A percentile compares a stretch with the other conserved stretches of the same genome.
Conservation (phyloP, 2,113 vertebrate genomes). For the Phoxinus phoxinus region DNA sequence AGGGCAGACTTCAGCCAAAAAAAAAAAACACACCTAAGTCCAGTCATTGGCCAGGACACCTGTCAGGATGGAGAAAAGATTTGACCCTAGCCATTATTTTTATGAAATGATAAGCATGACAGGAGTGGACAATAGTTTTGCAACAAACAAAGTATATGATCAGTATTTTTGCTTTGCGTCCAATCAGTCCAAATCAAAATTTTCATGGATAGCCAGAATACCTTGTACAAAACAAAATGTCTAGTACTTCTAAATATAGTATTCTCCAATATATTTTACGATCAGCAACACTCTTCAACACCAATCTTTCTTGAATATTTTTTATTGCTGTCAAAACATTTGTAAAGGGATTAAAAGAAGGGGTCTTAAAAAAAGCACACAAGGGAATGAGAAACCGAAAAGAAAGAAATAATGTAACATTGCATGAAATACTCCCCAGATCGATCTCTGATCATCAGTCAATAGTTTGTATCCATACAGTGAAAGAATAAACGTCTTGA, state of each 20-base stretch:
- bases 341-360: slow-evolving; percentile 50
- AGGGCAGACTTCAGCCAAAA: slow-evolving; percentile 48
- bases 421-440: not conserved
- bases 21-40: slow-evolving; percentile 11
- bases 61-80: slow-evolving; percentile 41
- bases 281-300: not conserved
- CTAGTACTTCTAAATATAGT: not conserved
- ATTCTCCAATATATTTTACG: not conserved
- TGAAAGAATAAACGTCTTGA: slow-evolving; percentile 27
- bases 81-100: slow-evolving; percentile 25
- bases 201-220: not conserved
- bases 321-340: slow-evolving; percentile 56
- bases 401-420: not conserved
- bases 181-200: not conserved
- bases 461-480: slow-evolving; percentile 13
- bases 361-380: slow-evolving; percentile 9
- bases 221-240: not conserved
- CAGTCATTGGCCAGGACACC: slow-evolving; percentile 48
- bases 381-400: not conserved
- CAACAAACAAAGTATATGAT: not conserved
- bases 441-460: not conserved
- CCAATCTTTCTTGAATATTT: slow-evolving; percentile 38
- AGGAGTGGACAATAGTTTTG: not conserved
- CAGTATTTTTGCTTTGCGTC: not conserved
- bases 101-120: slow-evolving; percentile 20